These are phyloP conservation scores for Benitochromis conjunctus DNA, from an alignment of 2,113 vertebrate genomes.

Conservation along the genomic window DNA sequence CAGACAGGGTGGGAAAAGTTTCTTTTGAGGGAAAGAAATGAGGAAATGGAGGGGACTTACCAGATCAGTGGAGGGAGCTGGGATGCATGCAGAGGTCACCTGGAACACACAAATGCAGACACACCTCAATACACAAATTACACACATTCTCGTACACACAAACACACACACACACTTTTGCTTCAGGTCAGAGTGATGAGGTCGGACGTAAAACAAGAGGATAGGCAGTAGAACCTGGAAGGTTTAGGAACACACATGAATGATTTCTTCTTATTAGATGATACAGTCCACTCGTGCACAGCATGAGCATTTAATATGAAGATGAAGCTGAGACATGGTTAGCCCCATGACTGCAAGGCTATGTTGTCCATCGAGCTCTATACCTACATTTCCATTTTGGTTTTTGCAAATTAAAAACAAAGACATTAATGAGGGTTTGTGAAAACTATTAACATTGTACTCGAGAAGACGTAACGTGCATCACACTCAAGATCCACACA, in stretches of 20 bases:
- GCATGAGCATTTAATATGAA: neutral
- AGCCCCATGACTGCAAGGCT: neutral
- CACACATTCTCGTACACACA: neutral
- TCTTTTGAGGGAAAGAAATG: neutral
- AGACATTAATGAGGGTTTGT: neutral
- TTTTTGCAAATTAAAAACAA: neutral
- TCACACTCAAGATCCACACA: neutral
- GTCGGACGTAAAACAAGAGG: neutral
- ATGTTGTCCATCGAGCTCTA: neutral
- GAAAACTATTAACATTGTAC: neutral
- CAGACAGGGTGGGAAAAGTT: neutral
- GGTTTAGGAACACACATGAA: neutral
- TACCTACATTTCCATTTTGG: neutral
- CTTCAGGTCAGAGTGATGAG: neutral
- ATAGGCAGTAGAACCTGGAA: neutral
- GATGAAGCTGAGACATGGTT: neutral
- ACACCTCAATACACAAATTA: neutral
- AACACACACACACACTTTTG: neutral
- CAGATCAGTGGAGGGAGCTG: constrained; percentile 78
- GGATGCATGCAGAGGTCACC: constrained; percentile 80
- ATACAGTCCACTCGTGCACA: neutral
- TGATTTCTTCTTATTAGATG: too few species aligned
- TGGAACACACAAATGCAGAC: constrained; percentile 57
- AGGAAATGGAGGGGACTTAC: constrained; percentile 64
- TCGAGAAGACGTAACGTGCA: neutral